Evolutionary conservation across 2,113 vertebrate species (phyloP).

Genomic region (Odontophorus gujanensis): DNA sequence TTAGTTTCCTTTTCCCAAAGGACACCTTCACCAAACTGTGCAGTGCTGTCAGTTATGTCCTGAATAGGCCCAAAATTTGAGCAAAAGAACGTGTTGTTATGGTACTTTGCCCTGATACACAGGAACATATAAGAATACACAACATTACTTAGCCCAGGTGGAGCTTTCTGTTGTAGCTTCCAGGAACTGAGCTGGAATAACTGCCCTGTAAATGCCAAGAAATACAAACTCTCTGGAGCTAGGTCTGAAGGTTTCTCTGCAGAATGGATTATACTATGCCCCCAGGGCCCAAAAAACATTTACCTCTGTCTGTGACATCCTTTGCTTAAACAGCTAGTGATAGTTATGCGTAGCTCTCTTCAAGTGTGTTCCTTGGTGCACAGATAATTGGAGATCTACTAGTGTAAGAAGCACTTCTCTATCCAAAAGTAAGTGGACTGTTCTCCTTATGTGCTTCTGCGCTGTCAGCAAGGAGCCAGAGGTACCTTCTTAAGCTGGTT

Average conservation of each 20-base stretch:
- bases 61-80: not conserved
- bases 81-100: not conserved
- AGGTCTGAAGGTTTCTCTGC: not conserved
- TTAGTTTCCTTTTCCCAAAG: not conserved
- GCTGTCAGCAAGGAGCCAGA: not conserved
- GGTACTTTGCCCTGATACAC: not conserved
- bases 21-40: not conserved
- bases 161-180: accelerated
- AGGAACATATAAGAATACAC: not conserved
- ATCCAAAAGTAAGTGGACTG: not conserved
- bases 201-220: not conserved
- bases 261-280: not conserved
- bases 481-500: not conserved
- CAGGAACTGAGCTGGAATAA: not conserved
- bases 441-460: no score
- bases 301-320: not conserved
- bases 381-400: not conserved
- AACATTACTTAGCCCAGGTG: not conserved
- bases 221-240: not conserved
- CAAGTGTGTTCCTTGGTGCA: not conserved
- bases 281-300: not conserved
- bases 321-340: not conserved
- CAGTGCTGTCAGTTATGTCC: not conserved
- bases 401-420: not conserved
- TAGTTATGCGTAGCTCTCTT: not conserved